Conservation (phyloP, 2,113 vertebrate genomes). For the Sakesphorus luctuosus region DNA sequence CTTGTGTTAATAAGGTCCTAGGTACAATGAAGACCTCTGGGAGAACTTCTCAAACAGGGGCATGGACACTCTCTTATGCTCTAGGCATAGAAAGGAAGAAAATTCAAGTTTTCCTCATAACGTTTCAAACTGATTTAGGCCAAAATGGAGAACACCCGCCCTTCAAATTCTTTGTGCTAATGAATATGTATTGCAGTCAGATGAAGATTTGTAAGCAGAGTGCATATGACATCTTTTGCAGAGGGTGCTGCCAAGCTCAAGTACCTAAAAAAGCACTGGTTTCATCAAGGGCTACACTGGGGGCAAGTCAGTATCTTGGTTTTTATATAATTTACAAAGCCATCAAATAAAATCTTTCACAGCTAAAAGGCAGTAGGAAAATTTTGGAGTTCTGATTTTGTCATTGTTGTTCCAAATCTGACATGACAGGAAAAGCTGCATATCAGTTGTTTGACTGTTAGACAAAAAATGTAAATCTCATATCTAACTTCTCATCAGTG, state of each 20-base stretch:
- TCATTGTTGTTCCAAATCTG: neutral
- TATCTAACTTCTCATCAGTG: neutral
- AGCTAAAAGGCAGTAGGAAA: neutral
- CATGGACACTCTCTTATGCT: neutral
- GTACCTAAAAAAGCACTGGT: neutral
- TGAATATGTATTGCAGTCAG: neutral
- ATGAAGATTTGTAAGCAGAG: neutral
- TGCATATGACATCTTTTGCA: neutral
- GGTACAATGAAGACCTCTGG: neutral
- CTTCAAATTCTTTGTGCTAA: neutral
- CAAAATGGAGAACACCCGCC: neutral
- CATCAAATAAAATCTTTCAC: neutral
- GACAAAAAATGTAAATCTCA: neutral
- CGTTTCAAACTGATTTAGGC: neutral
- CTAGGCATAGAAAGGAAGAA: neutral
- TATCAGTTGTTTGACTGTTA: neutral
- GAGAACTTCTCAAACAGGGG: neutral
- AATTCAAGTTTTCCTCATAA: neutral
- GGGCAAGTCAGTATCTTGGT: neutral
- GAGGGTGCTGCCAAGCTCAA: neutral
- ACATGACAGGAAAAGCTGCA: neutral
- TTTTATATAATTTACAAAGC: neutral
- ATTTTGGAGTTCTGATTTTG: neutral
- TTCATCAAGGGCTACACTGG: neutral
- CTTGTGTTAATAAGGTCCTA: neutral